These are phyloP conservation scores for Lateolabrax maculatus DNA, from an alignment of 2,797 vertebrate genomes.

Conservation along the genomic window DNA sequence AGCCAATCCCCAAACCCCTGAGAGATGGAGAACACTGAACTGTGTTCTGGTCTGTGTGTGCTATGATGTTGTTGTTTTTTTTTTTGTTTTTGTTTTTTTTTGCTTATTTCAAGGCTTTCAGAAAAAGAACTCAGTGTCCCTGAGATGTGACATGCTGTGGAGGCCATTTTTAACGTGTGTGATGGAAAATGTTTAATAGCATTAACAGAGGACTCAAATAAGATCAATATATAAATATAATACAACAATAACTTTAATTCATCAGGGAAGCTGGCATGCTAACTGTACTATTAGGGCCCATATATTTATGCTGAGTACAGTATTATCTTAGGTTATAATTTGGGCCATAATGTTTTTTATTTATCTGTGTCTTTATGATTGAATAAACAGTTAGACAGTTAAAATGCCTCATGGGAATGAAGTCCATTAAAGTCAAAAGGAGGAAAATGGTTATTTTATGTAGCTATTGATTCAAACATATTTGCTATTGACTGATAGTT, in stretches of 20 bases:
- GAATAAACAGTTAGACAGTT: neutral
- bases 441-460: neutral
- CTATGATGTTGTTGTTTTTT: too few relatives aligned
- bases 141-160: slow-evolving; percentile 17
- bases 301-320: neutral
- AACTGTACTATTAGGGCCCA: neutral
- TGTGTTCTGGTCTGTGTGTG: neutral
- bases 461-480: neutral
- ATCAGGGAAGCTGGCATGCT: neutral
- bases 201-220: slow-evolving; percentile 2
- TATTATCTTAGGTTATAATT: neutral
- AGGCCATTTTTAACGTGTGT: slow-evolving; percentile 29
- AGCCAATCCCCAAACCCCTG: slow-evolving; percentile 20
- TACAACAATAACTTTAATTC: neutral
- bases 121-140: slow-evolving; percentile 2
- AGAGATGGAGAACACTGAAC: slow-evolving; percentile 3
- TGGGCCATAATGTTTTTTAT: neutral
- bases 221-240: neutral
- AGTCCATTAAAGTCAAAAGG: neutral
- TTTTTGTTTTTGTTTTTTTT: too few relatives aligned
- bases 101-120: slow-evolving; percentile 22
- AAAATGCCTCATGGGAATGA: neutral
- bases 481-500: slow-evolving; percentile 2
- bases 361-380: neutral
- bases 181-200: neutral